Base-by-base conservation (phyloP, 2,797 vertebrate genomes). In the Acropternis orthonyx region DNA sequence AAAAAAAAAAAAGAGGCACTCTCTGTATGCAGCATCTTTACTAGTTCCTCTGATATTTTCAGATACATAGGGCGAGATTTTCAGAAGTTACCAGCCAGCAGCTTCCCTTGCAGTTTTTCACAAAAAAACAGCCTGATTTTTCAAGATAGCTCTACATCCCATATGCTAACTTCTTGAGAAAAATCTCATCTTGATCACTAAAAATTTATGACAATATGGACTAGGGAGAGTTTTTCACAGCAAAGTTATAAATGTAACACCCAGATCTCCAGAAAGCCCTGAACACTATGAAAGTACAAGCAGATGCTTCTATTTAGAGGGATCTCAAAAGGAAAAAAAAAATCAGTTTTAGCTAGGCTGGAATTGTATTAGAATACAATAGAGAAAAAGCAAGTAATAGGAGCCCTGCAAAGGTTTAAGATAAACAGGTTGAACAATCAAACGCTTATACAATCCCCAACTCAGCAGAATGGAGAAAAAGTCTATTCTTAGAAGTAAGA, bases 121-220 rank as follows among this genome's bases (percentile, higher is more conserved):
- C 85, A 84, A 92, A 94, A 84, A 78, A 93, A 39, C 7, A 71
- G 61, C 44, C 65, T 44, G 69, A 79, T 83, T 92, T 93, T 94
- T 92, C 63, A 59, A 56, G 91, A 92, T 20, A 91, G 48, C 51
- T 94, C 19, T 17, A 80, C 88, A 93, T 73, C 28, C 89, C 89
- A 89, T 89, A 92, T 96, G 94, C 76, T 84, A 86, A 90, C 72
- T 63, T 84, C 69, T 88, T 84, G 37, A 89, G 37, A 89, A 95
- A 93, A 84, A 88, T 59, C 91, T 88, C 73, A 88, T 88, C 85
- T 86, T 52, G 48, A 93, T 91, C 85, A 80, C 87, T 93, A 85
- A 88, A 90, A 92, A 96, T 91, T 93, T 91, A 90, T 94, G 92
- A 86, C 91, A 96, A 92, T 95, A 94, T 92, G 95, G 91, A 81